Evolutionary conservation across 2,113 vertebrate species (phyloP).

Genomic region (Peucedramus taeniatus): DNA sequence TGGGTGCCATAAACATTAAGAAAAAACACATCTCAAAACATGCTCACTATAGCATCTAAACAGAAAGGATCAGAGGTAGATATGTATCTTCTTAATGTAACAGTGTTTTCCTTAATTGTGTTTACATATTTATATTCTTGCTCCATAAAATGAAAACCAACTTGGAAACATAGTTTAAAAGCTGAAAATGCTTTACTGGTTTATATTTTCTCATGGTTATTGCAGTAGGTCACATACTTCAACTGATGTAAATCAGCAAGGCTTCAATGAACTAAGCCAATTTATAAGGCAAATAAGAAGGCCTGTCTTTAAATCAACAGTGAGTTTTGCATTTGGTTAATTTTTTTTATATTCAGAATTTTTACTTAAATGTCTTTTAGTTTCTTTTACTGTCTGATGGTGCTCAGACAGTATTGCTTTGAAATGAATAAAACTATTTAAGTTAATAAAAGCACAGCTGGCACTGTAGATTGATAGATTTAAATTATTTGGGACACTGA

Average conservation of each 20-base stretch:
- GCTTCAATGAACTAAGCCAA: neutral
- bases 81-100: neutral
- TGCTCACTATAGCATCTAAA: neutral
- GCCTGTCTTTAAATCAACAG: neutral
- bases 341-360: neutral
- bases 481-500: slow-evolving; percentile 15
- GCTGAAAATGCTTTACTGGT: neutral
- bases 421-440: neutral
- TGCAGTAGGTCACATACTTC: neutral
- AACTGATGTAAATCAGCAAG: neutral
- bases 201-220: neutral
- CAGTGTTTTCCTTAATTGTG: slow-evolving; percentile 21
- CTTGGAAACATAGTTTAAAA: slow-evolving; percentile 29
- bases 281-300: neutral
- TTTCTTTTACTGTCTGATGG: neutral
- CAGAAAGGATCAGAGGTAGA: neutral
- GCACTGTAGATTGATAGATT: neutral
- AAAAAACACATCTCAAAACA: neutral
- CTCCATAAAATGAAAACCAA: slow-evolving; percentile 20
- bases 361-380: neutral
- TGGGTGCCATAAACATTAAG: neutral
- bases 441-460: neutral
- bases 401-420: neutral
- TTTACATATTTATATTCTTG: slow-evolving; percentile 46
- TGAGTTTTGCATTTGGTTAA: neutral